phyloP scores from a whole-genome alignment of 2,888 invertebrate genomes.

The Hyppa rectilinea region DNA sequence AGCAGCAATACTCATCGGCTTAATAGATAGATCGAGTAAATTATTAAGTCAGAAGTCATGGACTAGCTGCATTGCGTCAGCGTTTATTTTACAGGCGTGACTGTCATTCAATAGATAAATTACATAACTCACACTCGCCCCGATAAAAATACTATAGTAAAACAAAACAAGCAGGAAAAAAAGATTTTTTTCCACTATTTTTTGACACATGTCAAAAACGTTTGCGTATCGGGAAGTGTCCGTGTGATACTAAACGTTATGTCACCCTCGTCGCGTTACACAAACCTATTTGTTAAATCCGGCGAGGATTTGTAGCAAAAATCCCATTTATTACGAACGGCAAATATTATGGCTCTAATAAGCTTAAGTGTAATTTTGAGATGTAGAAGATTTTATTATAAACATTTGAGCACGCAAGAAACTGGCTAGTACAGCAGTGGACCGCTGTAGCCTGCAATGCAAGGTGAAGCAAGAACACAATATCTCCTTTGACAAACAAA shows the following conservation, averaged over 20 bases:
- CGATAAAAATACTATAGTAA: neutral
- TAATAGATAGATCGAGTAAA: slow-evolving; percentile 16
- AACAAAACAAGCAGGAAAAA: neutral
- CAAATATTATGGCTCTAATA: slow-evolving; percentile 44
- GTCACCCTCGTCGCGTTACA: slow-evolving; percentile 72
- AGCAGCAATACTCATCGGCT: slow-evolving; percentile 1
- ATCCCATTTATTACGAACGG: slow-evolving; percentile 47
- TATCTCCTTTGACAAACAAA: neutral
- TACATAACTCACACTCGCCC: neutral
- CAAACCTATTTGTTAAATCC: slow-evolving; percentile 74
- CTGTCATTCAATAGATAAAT: slow-evolving; percentile 2
- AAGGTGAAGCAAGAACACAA: neutral
- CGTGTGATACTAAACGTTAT: slow-evolving; percentile 35
- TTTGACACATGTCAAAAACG: slow-evolving; percentile 11
- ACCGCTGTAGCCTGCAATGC: neutral
- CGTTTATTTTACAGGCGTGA: slow-evolving; percentile 9
- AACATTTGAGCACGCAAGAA: neutral
- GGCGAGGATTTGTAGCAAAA: slow-evolving; percentile 66
- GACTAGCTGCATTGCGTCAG: slow-evolving; percentile 44
- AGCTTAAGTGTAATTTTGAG: slow-evolving; percentile 19
- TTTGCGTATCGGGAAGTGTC: slow-evolving; percentile 31
- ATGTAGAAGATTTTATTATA: neutral
- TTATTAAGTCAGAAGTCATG: slow-evolving; percentile 22
- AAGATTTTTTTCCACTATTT: neutral
- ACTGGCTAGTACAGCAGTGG: neutral